Base-by-base conservation (phyloP, 2,797 vertebrate genomes). In the Chelonia mydas region DNA sequence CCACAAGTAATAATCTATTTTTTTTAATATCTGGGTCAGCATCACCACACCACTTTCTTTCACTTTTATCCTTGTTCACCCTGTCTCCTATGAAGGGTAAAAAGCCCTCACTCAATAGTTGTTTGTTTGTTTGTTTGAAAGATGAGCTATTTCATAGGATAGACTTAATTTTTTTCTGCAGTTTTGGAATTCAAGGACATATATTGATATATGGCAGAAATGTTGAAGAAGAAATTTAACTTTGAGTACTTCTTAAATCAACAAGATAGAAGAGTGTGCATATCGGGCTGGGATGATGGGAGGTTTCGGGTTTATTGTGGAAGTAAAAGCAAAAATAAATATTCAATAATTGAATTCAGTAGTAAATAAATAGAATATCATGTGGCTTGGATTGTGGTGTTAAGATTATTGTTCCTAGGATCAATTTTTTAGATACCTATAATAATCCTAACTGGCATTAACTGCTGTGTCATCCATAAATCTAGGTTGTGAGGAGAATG, bases 131-230 rank as follows among this genome's bases (percentile, higher is more conserved):
- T 57, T 65, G 13, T 65, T 59, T 65, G 31, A 7, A n/a, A 65
- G 84, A 93, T 96, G 87, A 47, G 72, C 11, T 5, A 45, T 27
- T 76, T 76, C 72, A 47, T 76, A 41, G 41, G 59, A 49, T 55
- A 94, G 84, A 27, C n/a, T 91, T 94, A 31, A 82, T n/a, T 90
- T 93, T 96, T 49, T 93, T 65, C 87, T 59, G 85, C 83, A n/a
- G 54, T 31, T 81, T 81, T 45, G 53, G 53, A 27, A n/a, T 65
- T 90, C 82, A 90, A 57, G 27, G 31, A 41, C 57, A 21, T 55
- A 81, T 17, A 57, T 41, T 81, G 54, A 57, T 57, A 81, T 57
- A 27, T 81, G 54, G 25, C 84, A 96, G 86, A 72, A 94, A 94
- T 83, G 91, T 87, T 76, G 77, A 83, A 87, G 61, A 94, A 92